Evolutionary conservation across 2,888 invertebrate species (phyloP), one percentile per base, ranked within the genome.

Genomic region (Tuberolachnus salignus): DNA sequence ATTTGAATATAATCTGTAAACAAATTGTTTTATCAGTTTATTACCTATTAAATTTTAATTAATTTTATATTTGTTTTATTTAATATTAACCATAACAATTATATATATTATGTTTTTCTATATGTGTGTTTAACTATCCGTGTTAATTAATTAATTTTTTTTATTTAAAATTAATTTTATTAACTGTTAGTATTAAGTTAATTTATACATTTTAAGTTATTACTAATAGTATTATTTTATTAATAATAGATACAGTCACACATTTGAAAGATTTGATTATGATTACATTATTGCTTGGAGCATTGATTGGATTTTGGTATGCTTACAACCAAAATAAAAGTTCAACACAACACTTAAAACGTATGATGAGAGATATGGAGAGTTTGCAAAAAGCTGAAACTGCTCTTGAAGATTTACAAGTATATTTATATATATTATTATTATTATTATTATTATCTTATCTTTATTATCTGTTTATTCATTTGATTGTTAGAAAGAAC

Each of bases 291-390:
- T 87, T 97, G 74, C 88, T 95, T 82, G 91, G 94, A 83, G 95
- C 95, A 11, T 89, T 94, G 75, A 91, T 93, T 80, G 95, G 95
- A 73, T 92, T 93, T 83, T 97, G 95, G 94, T 94, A 95, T 86
- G 96, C 94, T 44, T 91, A 94, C 86, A 91, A 93, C 80, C 95
- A 97, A 83, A 94, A 95, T 85, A 94, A 94, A 84, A 92, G 91
- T 84, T 94, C 94, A 53, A 92, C 94, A 83, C 88, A 89, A 81
- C 94, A 98, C 85, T 89, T 98, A 81, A 91, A 91, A 82, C 91
- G 94, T 81, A 97, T 99, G 95, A 92, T 96, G 85, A 91, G 92
- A 82, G 95, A 97, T 83, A 95, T 97, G 94, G 96, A 96, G 84
- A 92, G 94, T 83, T 88, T 96, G 82, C 92, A 94, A 83, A 92